phyloP scores from a whole-genome alignment of 2,888 invertebrate genomes.

The Rotaria sp. region DNA sequence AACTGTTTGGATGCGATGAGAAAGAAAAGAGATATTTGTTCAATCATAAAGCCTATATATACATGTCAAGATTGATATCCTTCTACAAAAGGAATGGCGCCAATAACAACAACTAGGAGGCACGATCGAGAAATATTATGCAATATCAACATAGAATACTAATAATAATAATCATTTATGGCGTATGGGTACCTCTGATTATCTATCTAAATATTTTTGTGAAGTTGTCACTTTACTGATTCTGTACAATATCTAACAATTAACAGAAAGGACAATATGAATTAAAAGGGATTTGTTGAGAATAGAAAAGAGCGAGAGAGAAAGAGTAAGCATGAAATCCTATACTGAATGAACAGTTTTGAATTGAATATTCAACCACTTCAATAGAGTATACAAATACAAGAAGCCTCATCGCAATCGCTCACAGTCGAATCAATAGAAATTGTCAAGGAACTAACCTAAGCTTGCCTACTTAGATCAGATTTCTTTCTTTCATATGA shows the following conservation, averaged over 20 bases:
- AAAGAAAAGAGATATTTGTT: neutral
- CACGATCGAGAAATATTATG: neutral
- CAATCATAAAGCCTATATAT: neutral
- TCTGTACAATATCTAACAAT: neutral
- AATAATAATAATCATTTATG: neutral
- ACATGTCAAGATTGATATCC: constrained; percentile 6
- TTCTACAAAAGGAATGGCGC: neutral
- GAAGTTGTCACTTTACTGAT: neutral
- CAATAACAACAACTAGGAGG: neutral
- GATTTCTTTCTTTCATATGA: neutral
- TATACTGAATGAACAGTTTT: neutral
- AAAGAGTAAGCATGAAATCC: neutral
- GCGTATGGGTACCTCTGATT: neutral
- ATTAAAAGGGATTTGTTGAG: too few species aligned
- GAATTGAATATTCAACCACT: neutral
- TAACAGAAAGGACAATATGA: neutral
- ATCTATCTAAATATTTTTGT: neutral
- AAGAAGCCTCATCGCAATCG: neutral
- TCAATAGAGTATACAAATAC: neutral
- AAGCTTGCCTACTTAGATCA: neutral
- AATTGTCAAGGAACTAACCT: neutral
- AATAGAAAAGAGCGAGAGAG: neutral
- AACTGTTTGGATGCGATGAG: too few species aligned
- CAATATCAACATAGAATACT: neutral
- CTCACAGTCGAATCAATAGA: neutral